These are phyloP conservation scores for Marcusenius ussheri DNA, from an alignment of 2,113 vertebrate genomes.

Conservation along the genomic window DNA sequence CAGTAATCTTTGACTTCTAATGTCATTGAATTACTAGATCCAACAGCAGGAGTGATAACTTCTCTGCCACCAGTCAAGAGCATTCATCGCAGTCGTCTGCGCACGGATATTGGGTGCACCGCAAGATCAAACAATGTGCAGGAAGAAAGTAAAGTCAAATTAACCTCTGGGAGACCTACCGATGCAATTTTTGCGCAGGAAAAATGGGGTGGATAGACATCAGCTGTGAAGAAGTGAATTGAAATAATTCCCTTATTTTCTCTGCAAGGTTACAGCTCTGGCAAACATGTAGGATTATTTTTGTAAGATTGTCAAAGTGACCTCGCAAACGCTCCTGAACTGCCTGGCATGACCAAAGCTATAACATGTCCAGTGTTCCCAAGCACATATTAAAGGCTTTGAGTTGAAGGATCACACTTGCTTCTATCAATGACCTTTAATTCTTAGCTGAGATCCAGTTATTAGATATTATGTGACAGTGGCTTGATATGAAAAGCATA, in stretches of 20 bases:
- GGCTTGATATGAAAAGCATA: background rate
- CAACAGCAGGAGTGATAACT: conserved; percentile 35
- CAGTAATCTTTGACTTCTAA: conserved; percentile 62
- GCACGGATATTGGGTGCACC: conserved; percentile 47
- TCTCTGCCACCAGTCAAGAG: conserved; percentile 31
- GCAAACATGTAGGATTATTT: conserved; percentile 17
- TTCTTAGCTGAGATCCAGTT: background rate
- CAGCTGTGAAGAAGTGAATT: conserved; percentile 21
- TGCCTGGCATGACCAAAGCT: conserved; percentile 4
- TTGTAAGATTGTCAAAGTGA: conserved; percentile 4
- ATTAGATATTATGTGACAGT: background rate
- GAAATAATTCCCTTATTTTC: conserved; percentile 24
- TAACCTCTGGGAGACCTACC: conserved; percentile 52
- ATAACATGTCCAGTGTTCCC: background rate
- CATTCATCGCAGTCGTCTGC: conserved; percentile 30
- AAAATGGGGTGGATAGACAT: conserved; percentile 33
- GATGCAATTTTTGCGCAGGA: conserved; percentile 37
- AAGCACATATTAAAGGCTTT: background rate
- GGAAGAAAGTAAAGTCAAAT: conserved; percentile 57
- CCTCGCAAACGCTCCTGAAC: background rate
- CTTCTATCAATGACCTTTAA: background rate
- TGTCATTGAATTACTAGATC: conserved; percentile 59
- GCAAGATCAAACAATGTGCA: conserved; percentile 51
- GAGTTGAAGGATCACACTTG: background rate
- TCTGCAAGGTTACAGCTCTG: conserved; percentile 6